Percentiles rank a stretch among this genome's conserved stretches.
Conservation (phyloP, 2,888 invertebrate species). For the Tholera decimalis region DNA sequence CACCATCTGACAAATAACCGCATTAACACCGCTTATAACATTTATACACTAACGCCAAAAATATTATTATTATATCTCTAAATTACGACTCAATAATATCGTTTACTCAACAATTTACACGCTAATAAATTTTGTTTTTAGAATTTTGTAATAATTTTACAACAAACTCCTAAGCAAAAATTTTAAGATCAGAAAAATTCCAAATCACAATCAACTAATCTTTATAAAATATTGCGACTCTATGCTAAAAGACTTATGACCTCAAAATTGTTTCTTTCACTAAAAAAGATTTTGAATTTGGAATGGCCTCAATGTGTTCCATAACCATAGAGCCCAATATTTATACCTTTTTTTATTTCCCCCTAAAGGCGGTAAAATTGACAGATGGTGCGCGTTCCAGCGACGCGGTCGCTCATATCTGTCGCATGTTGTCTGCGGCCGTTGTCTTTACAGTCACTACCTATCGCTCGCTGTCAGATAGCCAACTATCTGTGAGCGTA, state of each 20-base stretch:
- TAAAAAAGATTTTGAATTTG: background rate
- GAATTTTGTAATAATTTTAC: constrained; percentile 42
- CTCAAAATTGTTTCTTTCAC: background rate
- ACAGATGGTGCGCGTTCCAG: constrained; percentile 61
- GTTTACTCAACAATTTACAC: constrained; percentile 20
- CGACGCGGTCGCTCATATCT: constrained; percentile 46
- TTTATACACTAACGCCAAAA: constrained; percentile 33
- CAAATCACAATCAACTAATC: constrained; percentile 42
- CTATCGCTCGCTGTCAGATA: constrained; percentile 34
- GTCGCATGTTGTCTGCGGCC: constrained; percentile 49
- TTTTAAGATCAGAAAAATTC: constrained; percentile 16
- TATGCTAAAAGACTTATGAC: background rate
- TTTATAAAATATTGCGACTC: constrained; percentile 18
- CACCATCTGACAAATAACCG: constrained; percentile 61
- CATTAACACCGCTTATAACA: constrained; percentile 29
- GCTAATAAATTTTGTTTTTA: constrained; percentile 29
- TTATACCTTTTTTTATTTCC: constrained; percentile 20
- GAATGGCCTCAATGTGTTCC: constrained; percentile 3
- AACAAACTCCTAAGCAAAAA: constrained; percentile 25
- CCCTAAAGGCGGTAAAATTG: constrained; percentile 41
- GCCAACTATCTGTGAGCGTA: constrained; percentile 87
- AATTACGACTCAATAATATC: constrained; percentile 6
- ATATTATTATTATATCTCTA: constrained; percentile 6
- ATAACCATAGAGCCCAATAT: constrained; percentile 22
- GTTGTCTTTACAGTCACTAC: constrained; percentile 67